Base-by-base conservation (phyloP, 2,888 invertebrate species). In the Fissipunctia ypsillon region DNA sequence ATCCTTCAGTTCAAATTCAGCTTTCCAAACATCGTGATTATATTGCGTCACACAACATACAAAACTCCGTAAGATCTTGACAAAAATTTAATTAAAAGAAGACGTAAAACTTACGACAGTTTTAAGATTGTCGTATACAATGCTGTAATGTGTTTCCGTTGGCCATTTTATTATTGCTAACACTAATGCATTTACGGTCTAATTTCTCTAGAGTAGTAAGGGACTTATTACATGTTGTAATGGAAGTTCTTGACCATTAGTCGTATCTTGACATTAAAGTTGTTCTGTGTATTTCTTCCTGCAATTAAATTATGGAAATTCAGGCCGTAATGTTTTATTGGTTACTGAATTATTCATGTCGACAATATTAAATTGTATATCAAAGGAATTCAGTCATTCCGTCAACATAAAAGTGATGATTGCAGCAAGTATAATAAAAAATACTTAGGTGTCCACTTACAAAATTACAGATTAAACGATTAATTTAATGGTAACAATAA, bases 141-240 rank as follows among this genome's bases (percentile, higher is more conserved):
- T 69, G 61, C 66, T n/a, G 60, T 86, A 83, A 83, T 84, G 81
- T 81, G 81, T 81, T 81, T 79, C 60, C 70, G 69, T 81, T 72
- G 69, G 82, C 80, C 85, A 88, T 87, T 86, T 88, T 87, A 86
- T 89, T 89, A 88, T 83, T 81, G 71, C 84, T 78, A 81, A 81
- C 84, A 85, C 85, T 89, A 88, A 90, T 83, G 80, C 84, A 84
- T 88, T 90, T 88, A 88, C 78, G 78, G 84, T 88, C 85, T 88
- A 88, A 90, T 88, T 86, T 87, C 87, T 86, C 71, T 45, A 57
- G 84, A 90, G 87, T 87, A 68, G 80, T 69, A 25, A 52, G 81
- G 56, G 16, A 35, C n/a, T 4, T 66, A 85, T 84, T 88, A 80
- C 89, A 81, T 88, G 74, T 85, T 16, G 63, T 19, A 57, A 85